Evolutionary conservation across 2,888 invertebrate species (phyloP).

Genomic region (Seira musarum): DNA sequence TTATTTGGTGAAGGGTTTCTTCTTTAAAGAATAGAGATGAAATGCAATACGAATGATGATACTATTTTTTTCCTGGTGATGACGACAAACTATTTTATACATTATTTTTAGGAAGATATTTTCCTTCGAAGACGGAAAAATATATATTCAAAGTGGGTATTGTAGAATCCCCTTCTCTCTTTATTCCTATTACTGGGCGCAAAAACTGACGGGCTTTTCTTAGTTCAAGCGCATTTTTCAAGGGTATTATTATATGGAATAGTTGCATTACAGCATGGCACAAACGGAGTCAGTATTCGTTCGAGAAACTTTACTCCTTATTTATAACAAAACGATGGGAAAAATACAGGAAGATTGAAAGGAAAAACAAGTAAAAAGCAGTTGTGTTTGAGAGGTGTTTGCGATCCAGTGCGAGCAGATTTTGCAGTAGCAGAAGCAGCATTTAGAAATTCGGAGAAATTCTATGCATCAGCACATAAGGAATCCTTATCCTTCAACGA

Average conservation of each 20-base stretch:
- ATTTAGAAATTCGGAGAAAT: constrained; percentile 1
- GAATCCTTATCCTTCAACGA: background rate
- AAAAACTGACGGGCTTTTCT: background rate
- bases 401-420: background rate
- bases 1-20: background rate
- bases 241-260: background rate
- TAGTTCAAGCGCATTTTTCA: background rate
- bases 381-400: too few relatives aligned
- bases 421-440: background rate
- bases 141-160: background rate
- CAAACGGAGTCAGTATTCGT: too few relatives aligned
- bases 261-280: background rate
- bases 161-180: background rate
- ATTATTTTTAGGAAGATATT: background rate
- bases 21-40: background rate
- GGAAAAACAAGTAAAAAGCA: background rate
- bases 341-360: constrained; percentile 8
- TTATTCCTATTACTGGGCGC: background rate
- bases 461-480: background rate
- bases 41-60: background rate
- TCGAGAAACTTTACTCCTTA: background rate
- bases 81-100: constrained; percentile 15
- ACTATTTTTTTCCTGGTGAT: constrained; percentile 4
- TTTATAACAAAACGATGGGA: background rate
- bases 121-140: background rate